Percentiles rank a stretch among this genome's conserved stretches.
Evolutionary conservation across 2,797 vertebrate genomes (phyloP).

Genomic region (Mycteria americana): DNA sequence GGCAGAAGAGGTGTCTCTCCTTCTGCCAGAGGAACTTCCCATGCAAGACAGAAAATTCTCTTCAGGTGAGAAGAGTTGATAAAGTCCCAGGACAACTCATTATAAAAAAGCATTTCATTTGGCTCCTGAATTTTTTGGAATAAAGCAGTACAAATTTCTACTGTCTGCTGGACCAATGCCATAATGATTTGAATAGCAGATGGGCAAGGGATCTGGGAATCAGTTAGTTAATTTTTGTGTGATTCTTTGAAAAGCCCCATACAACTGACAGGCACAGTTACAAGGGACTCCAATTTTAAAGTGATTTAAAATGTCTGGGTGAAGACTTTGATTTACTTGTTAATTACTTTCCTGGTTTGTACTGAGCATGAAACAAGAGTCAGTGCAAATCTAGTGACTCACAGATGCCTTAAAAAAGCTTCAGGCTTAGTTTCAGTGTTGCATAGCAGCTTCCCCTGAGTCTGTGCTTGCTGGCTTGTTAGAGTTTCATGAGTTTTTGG

Average conservation of each 20-base stretch:
- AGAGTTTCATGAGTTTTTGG: background rate
- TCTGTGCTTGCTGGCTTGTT: background rate
- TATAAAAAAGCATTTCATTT: background rate
- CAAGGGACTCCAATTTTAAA: background rate
- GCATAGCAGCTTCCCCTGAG: background rate
- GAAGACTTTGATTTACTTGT: background rate
- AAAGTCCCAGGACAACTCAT: background rate
- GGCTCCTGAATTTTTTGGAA: slow-evolving; percentile 2
- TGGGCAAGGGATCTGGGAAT: background rate
- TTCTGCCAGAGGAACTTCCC: background rate
- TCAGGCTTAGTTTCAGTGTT: background rate
- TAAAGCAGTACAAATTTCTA: background rate
- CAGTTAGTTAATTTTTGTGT: background rate
- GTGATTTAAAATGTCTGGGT: background rate
- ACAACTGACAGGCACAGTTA: background rate
- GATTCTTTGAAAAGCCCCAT: background rate
- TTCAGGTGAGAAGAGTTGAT: background rate
- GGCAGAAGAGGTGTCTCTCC: background rate
- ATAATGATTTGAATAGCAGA: background rate
- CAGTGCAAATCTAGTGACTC: background rate
- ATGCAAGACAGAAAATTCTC: background rate
- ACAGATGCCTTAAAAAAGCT: background rate
- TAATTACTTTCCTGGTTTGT: slow-evolving; percentile 28
- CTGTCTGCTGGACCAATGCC: background rate
- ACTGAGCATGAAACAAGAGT: background rate